Evolutionary conservation across 2,888 invertebrate species (phyloP), one percentile per base, ranked within the genome.

Genomic region (Drosophila tanythrix): DNA sequence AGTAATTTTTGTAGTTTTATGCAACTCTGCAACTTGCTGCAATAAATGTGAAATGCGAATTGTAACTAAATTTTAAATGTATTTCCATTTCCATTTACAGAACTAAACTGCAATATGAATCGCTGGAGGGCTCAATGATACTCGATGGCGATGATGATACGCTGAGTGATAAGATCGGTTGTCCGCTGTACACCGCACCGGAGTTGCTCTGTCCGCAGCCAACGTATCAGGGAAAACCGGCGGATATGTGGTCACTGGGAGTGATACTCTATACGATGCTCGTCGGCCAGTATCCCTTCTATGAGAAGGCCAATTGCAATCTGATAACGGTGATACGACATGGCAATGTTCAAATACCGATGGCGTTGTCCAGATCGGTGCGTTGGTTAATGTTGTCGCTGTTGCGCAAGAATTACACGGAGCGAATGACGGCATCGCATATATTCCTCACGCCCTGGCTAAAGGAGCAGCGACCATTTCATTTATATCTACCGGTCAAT

Each of bases 181-280:
- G 93, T 25, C 93, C 93, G 0, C 70, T 93, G 13, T 93, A 93
- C 58, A 93, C 93, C 6, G 93, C 93, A 18, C 93, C 93, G 8
- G 93, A 93, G 68, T 60, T 93, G 6, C 83, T 93, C 1, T 92
- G 92, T 46, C 91, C 92, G 0, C 90, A 91, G 74, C 91, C 92
- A 4, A 93, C 91, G 3, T 93, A 93, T 57, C 88, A 89, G 51
- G 93, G 93, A 21, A 92, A 93, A 61, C 92, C 93, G 7, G 92
- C 93, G 31, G 93, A 93, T 67, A 92, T 93, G 90, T 93, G 93
- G 93, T 92, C 93, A 0, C 75, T 93, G 21, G 93, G 93, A 18
- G 93, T 93, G 3, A 92, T 93, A 51, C 82, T 93, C 0, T 93
- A 93, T 61, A 93, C 93, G 2, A 92, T 93, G 92, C 85, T 93